Conservation (phyloP, 2,888 invertebrate genomes). For the Eristalis arbustorum region DNA sequence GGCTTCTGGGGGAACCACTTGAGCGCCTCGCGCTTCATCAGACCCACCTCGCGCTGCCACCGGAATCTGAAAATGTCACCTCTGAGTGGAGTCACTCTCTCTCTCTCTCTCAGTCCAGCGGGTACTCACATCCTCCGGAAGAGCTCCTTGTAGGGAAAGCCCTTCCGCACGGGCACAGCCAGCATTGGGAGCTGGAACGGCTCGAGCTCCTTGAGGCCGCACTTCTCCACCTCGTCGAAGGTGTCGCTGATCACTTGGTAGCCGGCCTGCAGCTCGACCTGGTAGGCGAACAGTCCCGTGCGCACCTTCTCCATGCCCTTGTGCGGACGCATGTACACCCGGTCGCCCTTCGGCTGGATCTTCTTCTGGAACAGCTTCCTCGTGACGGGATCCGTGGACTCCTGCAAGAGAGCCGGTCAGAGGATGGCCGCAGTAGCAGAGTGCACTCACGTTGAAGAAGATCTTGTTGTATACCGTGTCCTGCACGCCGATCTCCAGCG, state of each 20-base stretch:
- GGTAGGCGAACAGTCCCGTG: conserved; percentile 83
- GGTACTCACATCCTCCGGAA: conserved; percentile 78
- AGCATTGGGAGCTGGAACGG: conserved; percentile 83
- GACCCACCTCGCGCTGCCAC: conserved; percentile 83
- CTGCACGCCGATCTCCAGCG: conserved; percentile 83
- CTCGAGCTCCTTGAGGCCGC: conserved; percentile 83
- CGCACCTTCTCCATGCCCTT: conserved; percentile 83
- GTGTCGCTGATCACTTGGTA: conserved; percentile 84
- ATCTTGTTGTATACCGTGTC: conserved; percentile 83
- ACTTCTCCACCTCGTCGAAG: conserved; percentile 84
- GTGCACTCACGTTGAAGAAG: conserved; percentile 81
- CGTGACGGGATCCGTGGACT: conserved; percentile 82
- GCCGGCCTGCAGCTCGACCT: conserved; percentile 83
- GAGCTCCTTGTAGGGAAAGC: conserved; percentile 83
- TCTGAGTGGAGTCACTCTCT: neutral
- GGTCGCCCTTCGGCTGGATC: conserved; percentile 82
- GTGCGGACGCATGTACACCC: conserved; percentile 81
- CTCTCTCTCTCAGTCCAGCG: neutral
- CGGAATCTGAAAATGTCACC: conserved; percentile 79
- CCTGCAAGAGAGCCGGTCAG: conserved; percentile 77
- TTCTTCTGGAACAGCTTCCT: conserved; percentile 82
- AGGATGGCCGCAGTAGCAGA: neutral
- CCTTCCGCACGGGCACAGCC: conserved; percentile 81
- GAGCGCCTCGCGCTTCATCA: conserved; percentile 81
- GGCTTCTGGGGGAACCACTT: conserved; percentile 83